Evolutionary conservation across 2,113 vertebrate genomes (phyloP), one percentile per base, ranked within the genome.

Genomic region (Rhinoptilus africanus): DNA sequence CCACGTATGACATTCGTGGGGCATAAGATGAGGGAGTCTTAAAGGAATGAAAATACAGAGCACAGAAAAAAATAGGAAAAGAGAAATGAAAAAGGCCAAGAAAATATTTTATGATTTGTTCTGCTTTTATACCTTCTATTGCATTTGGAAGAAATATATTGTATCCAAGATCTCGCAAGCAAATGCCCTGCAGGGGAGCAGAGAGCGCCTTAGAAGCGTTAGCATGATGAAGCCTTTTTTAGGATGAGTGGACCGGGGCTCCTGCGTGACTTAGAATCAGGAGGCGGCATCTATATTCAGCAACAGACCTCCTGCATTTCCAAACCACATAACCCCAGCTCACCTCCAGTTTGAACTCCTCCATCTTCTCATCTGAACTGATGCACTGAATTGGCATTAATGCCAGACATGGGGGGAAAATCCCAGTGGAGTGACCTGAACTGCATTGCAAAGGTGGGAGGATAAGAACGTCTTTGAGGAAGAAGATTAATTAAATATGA

Each of bases 381-480:
- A 63, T 9, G 54, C 74, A 35, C 0, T 24, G 82, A 37, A 32
- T 9, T n/a, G 75, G 66, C 66, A 56, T 74, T 81, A 77, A 88
- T 24, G 54, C 69, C 81, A 90, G 68, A 20, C 48, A 18, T 15
- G 53, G 59, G 50, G 50, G 53, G 62, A 3, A 92, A 90, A 87
- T 75, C 93, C 89, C 78, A 80, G 67, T 2, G 19, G 71, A 63
- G 57, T 22, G 48, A 87, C 81, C 94, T 74, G 83, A 81, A 81
- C 63, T 68, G 78, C 83, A 89, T 85, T 88, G 78, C 91, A 79
- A 78, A 85, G 83, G 93, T 82, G 74, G 91, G 66, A 92, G 91
- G 79, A 48, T 20, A 54, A 89, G 84, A 79, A 77, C 67, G 88
- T 75, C 43, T 74, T 75, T 47, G 71, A 92, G 91, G 71, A 50